Evolutionary conservation across 2,888 invertebrate species (phyloP).

Genomic region (Drosophila eohydei): DNA sequence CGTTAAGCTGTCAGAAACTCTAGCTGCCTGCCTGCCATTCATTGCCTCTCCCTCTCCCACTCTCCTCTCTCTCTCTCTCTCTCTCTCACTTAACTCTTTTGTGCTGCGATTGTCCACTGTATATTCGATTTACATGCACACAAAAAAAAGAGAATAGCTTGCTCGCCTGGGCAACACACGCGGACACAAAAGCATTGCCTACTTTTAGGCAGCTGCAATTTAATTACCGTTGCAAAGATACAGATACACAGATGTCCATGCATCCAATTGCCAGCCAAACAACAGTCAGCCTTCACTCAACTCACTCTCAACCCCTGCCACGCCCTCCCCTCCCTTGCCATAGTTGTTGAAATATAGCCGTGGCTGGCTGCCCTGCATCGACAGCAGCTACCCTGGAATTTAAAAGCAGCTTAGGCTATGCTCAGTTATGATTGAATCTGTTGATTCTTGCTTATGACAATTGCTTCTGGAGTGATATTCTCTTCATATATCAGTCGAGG

Average conservation of each 20-base stretch:
- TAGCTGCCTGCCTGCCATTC: neutral
- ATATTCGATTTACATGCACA: conserved; percentile 55
- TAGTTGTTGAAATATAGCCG: conserved; percentile 55
- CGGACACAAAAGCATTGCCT: conserved; percentile 38
- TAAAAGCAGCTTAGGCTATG: neutral
- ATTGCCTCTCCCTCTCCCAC: neutral
- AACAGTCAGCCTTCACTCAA: conserved; percentile 14
- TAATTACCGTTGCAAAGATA: conserved; percentile 68
- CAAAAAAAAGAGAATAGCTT: neutral
- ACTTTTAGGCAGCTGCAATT: conserved; percentile 68
- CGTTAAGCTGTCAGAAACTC: conserved; percentile 38
- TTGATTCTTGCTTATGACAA: too few species aligned
- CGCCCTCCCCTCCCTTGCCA: neutral
- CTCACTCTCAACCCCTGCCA: neutral
- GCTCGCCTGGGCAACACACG: neutral
- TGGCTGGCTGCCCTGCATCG: conserved; percentile 6
- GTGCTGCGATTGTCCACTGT: conserved; percentile 31
- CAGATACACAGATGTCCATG: conserved; percentile 45
- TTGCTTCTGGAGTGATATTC: too few species aligned
- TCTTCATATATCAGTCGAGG: too few species aligned
- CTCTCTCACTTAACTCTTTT: conserved; percentile 4
- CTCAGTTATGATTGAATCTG: neutral
- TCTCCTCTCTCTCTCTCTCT: neutral
- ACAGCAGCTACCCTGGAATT: conserved; percentile 24
- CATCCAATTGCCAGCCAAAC: conserved; percentile 25